phyloP scores from a whole-genome alignment of 1,140 invertebrate species.

The Scylla paramamosain region DNA sequence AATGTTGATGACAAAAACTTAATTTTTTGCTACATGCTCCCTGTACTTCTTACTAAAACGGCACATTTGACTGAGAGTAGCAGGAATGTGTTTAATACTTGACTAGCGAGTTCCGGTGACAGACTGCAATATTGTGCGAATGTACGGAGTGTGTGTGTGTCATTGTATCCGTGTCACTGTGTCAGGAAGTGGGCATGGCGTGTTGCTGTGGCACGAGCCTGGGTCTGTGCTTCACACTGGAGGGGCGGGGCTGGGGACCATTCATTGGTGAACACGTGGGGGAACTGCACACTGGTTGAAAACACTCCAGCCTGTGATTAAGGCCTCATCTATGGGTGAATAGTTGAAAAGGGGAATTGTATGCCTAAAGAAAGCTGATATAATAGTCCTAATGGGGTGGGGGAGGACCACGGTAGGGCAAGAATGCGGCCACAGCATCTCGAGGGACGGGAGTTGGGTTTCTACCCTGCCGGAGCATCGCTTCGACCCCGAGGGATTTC shows the following conservation, averaged over 20 bases:
- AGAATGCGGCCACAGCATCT: slow-evolving; percentile 40
- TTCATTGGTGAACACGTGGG: slow-evolving; percentile 64
- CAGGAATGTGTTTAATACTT: neutral
- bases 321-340: slow-evolving; percentile 57
- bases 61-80: neutral
- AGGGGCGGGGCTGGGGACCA: slow-evolving; percentile 47
- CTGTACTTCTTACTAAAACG: neutral
- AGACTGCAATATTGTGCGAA: neutral
- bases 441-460: slow-evolving; percentile 35
- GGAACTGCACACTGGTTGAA: slow-evolving; percentile 51
- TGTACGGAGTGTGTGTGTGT: neutral
- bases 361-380: slow-evolving; percentile 71
- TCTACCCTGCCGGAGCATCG: neutral
- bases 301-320: slow-evolving; percentile 68
- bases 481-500: slow-evolving; percentile 47
- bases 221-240: neutral
- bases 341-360: slow-evolving; percentile 66
- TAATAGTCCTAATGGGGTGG: slow-evolving; percentile 68
- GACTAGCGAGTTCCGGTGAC: neutral
- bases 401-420: slow-evolving; percentile 36
- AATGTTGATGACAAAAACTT: neutral
- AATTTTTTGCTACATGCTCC: neutral
- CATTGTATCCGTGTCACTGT: neutral
- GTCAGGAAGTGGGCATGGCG: neutral
- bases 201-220: slow-evolving; percentile 60